Evolutionary conservation across 2,888 invertebrate species (phyloP), one percentile per base, ranked within the genome.

Genomic region (Thyatira batis): DNA sequence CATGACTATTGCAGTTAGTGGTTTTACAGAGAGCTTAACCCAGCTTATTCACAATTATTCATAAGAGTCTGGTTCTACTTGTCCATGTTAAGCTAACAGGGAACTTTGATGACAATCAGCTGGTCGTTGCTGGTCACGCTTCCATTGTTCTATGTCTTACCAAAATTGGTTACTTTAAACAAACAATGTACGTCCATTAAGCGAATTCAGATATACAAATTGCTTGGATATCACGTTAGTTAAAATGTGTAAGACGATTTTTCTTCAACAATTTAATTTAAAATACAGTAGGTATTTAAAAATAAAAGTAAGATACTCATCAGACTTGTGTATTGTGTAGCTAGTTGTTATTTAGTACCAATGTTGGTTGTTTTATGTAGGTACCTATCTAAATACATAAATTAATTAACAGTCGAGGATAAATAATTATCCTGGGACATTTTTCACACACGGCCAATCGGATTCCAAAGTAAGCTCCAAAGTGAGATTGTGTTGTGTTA

Each of bases 121-220:
- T 69, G 71, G 65, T 69, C 67, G 68, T 67, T 54, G 60, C 69
- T 69, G 79, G 85, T 87, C 87, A 88, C 87, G 88, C 80, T 82
- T 80, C 82, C 79, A 88, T 89, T 89, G 89, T 88, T 82, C 74
- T 59, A 68, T 60, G 73, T 67, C 73, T 69, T 68, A 68, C 79
- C 82, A 65, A 85, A 86, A 82, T 84, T 84, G 82, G 77, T 65
- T 73, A 73, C 75, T 76, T 67, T 76, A 73, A 65, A 70, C 78
- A 76, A 76, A 84, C 78, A 80, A 80, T 17, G 39, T 39, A 39
- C 58, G 72, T 69, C 48, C 11, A 48, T 17, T 28, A 48, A 10
- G 1, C 10, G 63, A 65, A 63, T 65, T 63, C 62, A 64, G 67
- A 65, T 72, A 65, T 72, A 71, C 73, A 71, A 74, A 79, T 76